A percentile compares a stretch with the other conserved stretches of the same genome.
These are phyloP conservation scores for Mizuhopecten yessoensis DNA, from an alignment of 1,140 invertebrate species.

Conservation along the genomic window DNA sequence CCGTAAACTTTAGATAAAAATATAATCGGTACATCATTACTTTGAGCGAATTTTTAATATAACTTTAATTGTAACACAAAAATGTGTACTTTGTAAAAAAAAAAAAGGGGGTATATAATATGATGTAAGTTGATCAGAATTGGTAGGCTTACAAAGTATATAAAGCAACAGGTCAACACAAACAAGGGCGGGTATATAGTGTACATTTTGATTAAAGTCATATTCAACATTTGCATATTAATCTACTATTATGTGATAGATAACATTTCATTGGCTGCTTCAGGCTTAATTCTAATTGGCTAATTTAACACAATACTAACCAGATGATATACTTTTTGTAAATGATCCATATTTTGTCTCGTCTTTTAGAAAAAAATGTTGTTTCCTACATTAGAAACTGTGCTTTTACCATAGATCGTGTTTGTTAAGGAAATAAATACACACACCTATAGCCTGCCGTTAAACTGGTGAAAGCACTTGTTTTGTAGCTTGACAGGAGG, in stretches of 20 bases:
- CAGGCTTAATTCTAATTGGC: constrained; percentile 65
- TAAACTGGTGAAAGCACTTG: too few species aligned
- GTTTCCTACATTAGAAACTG: too few species aligned
- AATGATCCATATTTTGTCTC: too few species aligned
- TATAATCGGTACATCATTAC: not conserved
- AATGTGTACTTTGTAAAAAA: not conserved
- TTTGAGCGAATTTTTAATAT: constrained; percentile 6
- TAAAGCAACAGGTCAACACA: constrained; percentile 15
- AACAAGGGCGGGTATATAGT: not conserved
- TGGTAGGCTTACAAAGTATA: not conserved
- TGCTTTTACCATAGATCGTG: too few species aligned
- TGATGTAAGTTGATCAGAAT: not conserved
- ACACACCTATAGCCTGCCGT: too few species aligned
- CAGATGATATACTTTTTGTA: too few species aligned
- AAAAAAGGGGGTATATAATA: not conserved
- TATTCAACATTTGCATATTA: constrained; percentile 39
- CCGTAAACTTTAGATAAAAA: constrained; percentile 8
- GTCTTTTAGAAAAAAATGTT: too few species aligned
- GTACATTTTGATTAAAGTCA: not conserved
- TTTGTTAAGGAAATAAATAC: too few species aligned
- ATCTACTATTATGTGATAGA: not conserved
- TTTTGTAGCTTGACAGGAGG: too few species aligned
- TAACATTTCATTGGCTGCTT: constrained; percentile 69
- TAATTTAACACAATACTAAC: constrained; percentile 40
- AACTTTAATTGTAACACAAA: too few species aligned